Base-by-base conservation (phyloP, 2,888 invertebrate genomes). In the Drosophila demipolita region DNA sequence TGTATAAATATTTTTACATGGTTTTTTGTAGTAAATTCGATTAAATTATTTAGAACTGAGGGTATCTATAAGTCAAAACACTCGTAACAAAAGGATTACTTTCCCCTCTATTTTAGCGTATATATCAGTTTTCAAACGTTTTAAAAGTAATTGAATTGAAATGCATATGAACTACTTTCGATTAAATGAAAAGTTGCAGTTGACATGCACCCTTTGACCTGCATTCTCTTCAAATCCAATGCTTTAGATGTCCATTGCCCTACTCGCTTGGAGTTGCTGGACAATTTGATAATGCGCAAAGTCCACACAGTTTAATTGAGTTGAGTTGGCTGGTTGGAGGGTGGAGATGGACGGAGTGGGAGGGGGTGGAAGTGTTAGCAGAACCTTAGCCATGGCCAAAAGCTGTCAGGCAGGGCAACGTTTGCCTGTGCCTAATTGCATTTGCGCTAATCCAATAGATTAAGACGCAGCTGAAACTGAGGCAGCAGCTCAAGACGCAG, bases 401-500 rank as follows among this genome's bases (percentile, higher is more conserved):
- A 61, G 80, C 54, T 78, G 64, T 64, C 58, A 48, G 57, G 53
- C 62, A 23, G 17, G 40, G 61, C 73, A 66, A 71, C 80, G 74
- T 82, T 89, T 77, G 80, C 86, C 74, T 65, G 59, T 55, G 69
- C 71, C 71, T 85, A 89, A 84, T 84, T 89, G 86, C 83, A 75
- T 89, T 89, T 79, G 50, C 83, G 74, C 88, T 84, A 84, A 84
- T 84, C 86, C 74, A 85, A 87, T 89, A 82, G 88, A 85, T 89
- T 87, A 85, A 65, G 80, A 62, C 57, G 73, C 72, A 87, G 71
- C 82, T 82, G 82, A 70, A 45, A 45, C 45, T 45, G 45, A 74
- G 62, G 62, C 45, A 66, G 26, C 57, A 32, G 42, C 40, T 38
- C 55, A 38, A 61, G 32, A 23, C 61, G 20, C 29, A 35, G 50